A percentile compares a stretch with the other conserved stretches of the same genome.
These are phyloP conservation scores for Leptodactylus fuscus DNA, from an alignment of 2,113 vertebrate species.

Conservation along the genomic window DNA sequence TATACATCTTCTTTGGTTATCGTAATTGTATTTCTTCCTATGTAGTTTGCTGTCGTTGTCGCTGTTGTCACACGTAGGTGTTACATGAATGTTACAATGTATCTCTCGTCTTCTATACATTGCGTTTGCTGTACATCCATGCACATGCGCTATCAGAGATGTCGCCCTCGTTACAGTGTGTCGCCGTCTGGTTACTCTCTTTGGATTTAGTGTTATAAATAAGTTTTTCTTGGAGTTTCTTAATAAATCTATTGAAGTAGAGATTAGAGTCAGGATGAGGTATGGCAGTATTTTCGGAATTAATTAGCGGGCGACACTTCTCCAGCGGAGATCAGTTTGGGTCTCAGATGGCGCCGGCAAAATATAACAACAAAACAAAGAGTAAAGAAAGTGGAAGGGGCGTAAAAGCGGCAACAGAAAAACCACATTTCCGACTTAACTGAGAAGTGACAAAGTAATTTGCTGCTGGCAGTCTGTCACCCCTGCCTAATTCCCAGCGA, in stretches of 20 bases:
- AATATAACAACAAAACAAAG: constrained; percentile 58
- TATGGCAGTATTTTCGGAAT: background rate
- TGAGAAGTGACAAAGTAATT: constrained; percentile 77
- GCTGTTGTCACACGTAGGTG: too few relatives aligned
- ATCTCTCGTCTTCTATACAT: too few relatives aligned
- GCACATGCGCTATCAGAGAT: too few relatives aligned
- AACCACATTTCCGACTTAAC: constrained; percentile 70
- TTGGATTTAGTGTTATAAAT: too few relatives aligned
- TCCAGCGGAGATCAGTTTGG: constrained; percentile 13
- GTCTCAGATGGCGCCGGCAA: rapidly evolving
- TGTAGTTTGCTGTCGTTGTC: too few relatives aligned
- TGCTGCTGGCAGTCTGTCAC: constrained; percentile 77
- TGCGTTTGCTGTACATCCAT: too few relatives aligned
- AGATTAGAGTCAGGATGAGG: background rate
- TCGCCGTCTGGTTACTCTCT: background rate
- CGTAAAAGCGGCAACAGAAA: constrained; percentile 54
- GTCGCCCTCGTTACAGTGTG: background rate
- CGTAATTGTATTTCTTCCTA: too few relatives aligned
- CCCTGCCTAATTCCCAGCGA: constrained; percentile 76
- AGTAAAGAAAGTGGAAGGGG: constrained; percentile 46
- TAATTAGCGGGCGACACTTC: background rate
- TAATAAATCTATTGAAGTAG: too few relatives aligned
- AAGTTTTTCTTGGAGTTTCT: too few relatives aligned
- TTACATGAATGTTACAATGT: too few relatives aligned
- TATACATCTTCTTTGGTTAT: too few relatives aligned